Percentiles rank a stretch among this genome's conserved stretches.
These are phyloP conservation scores for Ceratosolen solmsi DNA, from an alignment of 1,140 invertebrate genomes.

Conservation along the genomic window DNA sequence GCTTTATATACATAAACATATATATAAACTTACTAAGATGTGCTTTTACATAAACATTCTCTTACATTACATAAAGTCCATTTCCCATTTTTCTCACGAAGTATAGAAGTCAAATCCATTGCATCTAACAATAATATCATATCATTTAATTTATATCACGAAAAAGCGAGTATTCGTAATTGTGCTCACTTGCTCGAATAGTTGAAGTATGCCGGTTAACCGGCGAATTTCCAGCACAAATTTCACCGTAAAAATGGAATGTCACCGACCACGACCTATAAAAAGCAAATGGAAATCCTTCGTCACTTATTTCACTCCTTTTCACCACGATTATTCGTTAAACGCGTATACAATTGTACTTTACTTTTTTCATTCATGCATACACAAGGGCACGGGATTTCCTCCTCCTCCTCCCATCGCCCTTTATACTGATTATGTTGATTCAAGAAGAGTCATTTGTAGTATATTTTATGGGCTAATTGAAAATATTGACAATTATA, in stretches of 20 bases:
- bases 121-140: neutral
- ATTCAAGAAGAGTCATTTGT: too few species aligned
- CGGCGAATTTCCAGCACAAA: constrained; percentile 2
- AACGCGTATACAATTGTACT: neutral
- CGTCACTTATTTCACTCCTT: constrained; percentile 21
- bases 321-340: neutral
- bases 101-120: neutral
- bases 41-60: too few species aligned
- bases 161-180: neutral
- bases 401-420: too few species aligned
- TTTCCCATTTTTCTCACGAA: neutral
- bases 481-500: too few species aligned
- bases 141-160: neutral
- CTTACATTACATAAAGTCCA: too few species aligned
- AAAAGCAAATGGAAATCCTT: constrained; percentile 20
- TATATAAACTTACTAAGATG: too few species aligned
- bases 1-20: too few species aligned
- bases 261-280: neutral
- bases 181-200: neutral
- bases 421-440: too few species aligned
- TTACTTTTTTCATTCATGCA: neutral
- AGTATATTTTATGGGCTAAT: too few species aligned
- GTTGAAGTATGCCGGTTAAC: constrained; percentile 12
- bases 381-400: too few species aligned
- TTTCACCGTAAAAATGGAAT: constrained; percentile 18